Evolutionary conservation across 2,888 invertebrate species (phyloP), one percentile per base, ranked within the genome.

Genomic region (Acanthosepion esculentum): DNA sequence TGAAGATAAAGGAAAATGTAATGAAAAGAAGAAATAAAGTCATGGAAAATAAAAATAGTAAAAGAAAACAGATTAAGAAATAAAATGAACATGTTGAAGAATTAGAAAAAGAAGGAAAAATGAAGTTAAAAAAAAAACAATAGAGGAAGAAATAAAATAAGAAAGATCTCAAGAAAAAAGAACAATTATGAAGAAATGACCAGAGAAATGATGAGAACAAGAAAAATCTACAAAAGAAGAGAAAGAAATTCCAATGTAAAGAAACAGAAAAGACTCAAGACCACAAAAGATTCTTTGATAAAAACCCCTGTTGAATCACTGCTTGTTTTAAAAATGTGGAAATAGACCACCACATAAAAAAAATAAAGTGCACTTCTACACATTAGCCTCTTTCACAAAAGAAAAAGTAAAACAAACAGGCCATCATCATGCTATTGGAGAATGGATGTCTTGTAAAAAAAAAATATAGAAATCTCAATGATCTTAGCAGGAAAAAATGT

Each of bases 381-480:
- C n/a, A 78, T 78, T 78, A 78, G 78, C 78, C 78, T 78, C n/a
- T n/a, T n/a, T 33, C 78, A 78, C 78, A 78, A n/a, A n/a, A n/a
- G n/a, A n/a, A 78, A 78, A n/a, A 78, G n/a, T n/a, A n/a, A 78
- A 78, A 78, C 33, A 78, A 78, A 18, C n/a, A 78, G 78, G 78
- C 78, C 33, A 78, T 78, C n/a, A 78, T 78, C 78, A 8, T 78
- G 10, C n/a, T 15, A 78, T 33, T n/a, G n/a, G 78, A 78, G n/a
- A 78, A 78, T 78, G 33, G 33, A 78, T 78, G 78, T 78, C 15
- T 59, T 59, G 59, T 59, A 59, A 59, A 59, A 59, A 59, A 23
- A 59, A 59, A 59, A 7, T 20, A 23, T 23, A 59, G 59, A 20
- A 78, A 78, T 78, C 78, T 78, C n/a, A 78, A 59, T 59, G 78